Evolutionary conservation across 2,888 invertebrate genomes (phyloP).

Genomic region (Drosophila pseudotakahashii): DNA sequence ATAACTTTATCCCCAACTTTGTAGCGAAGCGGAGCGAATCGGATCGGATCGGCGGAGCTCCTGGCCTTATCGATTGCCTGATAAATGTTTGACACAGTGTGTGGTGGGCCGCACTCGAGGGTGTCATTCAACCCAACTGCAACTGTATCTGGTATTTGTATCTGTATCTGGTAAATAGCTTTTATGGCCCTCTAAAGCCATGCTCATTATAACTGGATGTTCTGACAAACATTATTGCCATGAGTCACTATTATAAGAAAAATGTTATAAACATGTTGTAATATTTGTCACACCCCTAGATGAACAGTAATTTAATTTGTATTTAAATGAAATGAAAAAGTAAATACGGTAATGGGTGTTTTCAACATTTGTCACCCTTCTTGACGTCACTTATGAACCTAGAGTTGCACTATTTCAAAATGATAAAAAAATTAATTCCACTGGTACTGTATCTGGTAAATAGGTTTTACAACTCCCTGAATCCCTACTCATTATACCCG

Average conservation of each 20-base stretch:
- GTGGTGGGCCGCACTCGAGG: constrained; percentile 51
- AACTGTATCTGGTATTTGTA: constrained; percentile 37
- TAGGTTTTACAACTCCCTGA: too few relatives aligned
- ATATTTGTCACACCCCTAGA: too few relatives aligned
- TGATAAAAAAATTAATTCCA: too few relatives aligned
- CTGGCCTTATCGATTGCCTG: constrained; percentile 71
- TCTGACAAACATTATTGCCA: constrained; percentile 52
- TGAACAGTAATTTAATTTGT: too few relatives aligned
- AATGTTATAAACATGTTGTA: not conserved
- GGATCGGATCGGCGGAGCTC: constrained; percentile 16
- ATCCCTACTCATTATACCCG: too few relatives aligned
- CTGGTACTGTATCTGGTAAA: too few relatives aligned
- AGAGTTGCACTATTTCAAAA: too few relatives aligned
- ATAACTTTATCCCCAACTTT: constrained; percentile 74
- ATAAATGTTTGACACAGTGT: constrained; percentile 77
- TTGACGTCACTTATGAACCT: too few relatives aligned
- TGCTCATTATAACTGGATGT: constrained; percentile 44
- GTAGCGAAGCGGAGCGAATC: constrained; percentile 41
- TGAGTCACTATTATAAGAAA: constrained; percentile 6
- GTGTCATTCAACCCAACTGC: constrained; percentile 45
- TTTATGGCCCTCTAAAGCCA: constrained; percentile 62
- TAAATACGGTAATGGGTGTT: too few relatives aligned
- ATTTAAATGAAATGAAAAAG: too few relatives aligned
- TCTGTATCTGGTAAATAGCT: constrained; percentile 65
- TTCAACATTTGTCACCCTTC: too few relatives aligned